Percentiles rank a stretch among this genome's conserved stretches.
Conservation (phyloP, 1,140 invertebrate species). For the Solen grandis region DNA sequence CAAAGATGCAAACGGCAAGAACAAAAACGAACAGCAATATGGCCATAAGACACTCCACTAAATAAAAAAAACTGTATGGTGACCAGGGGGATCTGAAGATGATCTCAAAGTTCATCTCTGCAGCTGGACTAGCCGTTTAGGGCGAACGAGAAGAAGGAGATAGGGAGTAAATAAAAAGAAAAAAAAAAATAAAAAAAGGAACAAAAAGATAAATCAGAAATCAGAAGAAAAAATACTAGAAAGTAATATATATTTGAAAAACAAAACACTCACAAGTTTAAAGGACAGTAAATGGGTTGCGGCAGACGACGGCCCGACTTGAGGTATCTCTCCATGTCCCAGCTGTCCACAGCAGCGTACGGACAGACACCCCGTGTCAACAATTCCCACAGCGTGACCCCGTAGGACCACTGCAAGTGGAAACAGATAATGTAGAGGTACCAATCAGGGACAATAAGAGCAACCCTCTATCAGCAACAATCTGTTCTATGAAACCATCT, state of each 20-base stretch:
- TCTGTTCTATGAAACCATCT: too few relatives aligned
- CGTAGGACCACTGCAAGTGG: conserved; percentile 92
- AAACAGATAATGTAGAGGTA: not conserved
- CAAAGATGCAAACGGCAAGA: too few relatives aligned
- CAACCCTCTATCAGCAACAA: too few relatives aligned
- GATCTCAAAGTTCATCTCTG: too few relatives aligned
- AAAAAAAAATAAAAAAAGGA: not conserved
- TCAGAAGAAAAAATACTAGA: not conserved
- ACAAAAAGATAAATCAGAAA: too few relatives aligned
- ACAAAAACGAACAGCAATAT: too few relatives aligned
- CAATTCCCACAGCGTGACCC: conserved; percentile 95
- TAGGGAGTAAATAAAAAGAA: not conserved
- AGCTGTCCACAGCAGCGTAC: conserved; percentile 93
- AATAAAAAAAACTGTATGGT: too few relatives aligned
- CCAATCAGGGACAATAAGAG: too few relatives aligned
- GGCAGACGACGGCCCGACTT: conserved; percentile 91
- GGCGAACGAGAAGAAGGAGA: not conserved
- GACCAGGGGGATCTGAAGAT: too few relatives aligned
- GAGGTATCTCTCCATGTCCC: conserved; percentile 92
- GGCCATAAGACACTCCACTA: too few relatives aligned
- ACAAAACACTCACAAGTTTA: conserved; percentile 68
- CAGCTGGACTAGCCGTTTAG: not conserved
- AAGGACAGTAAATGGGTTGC: conserved; percentile 95
- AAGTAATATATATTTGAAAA: not conserved
- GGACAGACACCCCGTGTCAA: conserved; percentile 93